Percentiles rank a stretch among this genome's conserved stretches.
phyloP scores from a whole-genome alignment of 2,113 vertebrate genomes.

The Mormyrus lacerda region DNA sequence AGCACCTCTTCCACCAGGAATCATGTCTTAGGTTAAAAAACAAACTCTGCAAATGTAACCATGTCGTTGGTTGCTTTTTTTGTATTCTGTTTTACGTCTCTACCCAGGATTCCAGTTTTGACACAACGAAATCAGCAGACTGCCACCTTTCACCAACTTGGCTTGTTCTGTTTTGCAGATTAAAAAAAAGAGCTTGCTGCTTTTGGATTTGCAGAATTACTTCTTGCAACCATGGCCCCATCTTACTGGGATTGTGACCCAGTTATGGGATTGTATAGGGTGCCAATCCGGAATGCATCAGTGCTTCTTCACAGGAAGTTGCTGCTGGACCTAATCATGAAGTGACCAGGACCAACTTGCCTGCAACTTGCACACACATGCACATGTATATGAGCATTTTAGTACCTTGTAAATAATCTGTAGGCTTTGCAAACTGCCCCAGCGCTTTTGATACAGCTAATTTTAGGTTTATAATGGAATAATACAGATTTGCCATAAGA shows the following conservation, averaged over 20 bases:
- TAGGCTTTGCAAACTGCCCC: background rate
- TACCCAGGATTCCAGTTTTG: background rate
- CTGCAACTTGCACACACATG: background rate
- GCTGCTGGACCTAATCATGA: background rate
- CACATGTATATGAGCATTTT: background rate
- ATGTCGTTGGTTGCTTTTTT: background rate
- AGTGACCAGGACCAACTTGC: background rate
- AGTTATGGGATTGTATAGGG: background rate
- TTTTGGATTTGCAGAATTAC: background rate
- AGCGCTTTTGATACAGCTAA: background rate
- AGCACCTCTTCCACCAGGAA: background rate
- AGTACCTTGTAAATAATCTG: background rate
- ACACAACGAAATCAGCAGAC: background rate
- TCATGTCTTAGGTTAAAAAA: background rate
- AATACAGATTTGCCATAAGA: background rate
- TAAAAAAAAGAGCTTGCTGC: background rate
- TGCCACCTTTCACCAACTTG: background rate
- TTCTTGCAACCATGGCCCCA: background rate
- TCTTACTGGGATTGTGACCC: background rate
- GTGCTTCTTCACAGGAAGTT: background rate
- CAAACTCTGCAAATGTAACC: background rate
- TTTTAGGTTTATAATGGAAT: background rate
- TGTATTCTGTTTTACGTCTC: background rate
- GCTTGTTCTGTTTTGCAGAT: background rate
- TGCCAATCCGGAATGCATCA: background rate